Evolutionary conservation across 92 coral and sea anemone genomes (phyloP), one percentile per base, ranked within the genome.

Genomic region (Siderastrea radians): DNA sequence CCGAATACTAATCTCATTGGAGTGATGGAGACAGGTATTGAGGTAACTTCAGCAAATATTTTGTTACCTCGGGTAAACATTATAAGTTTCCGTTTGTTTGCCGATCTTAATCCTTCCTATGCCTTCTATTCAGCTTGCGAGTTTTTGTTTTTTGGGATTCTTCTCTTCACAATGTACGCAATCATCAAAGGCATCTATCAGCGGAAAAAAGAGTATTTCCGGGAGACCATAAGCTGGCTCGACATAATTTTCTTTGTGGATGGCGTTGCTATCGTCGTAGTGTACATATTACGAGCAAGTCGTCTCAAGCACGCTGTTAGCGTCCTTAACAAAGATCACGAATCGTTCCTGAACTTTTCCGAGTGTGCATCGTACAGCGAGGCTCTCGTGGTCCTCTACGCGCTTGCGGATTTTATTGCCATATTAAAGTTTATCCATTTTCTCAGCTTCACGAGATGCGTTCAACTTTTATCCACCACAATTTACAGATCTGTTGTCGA

Each of bases 401-500:
- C 87, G 6, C 62, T 87, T 49, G 87, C 87, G 8, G 77, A 38
- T 57, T 80, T 87, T 63, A 52, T 87, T 52, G 79, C 84, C 26
- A 81, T 80, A 51, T 6, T 87, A 8, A 87, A 80, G 49, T 70
- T 87, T 19, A 45, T 87, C 38, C 51, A 87, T 52, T 80, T 81
- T 60, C 51, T 87, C 17, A 87, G 87, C 69, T 87, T 87, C 80
- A 80, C 87, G 1, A 72, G 91, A 50, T 43, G 60, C 44, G 73
- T 87, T 48, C 86, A 87, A 46, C 79, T 87, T 8, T 81, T 87
- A n/a, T 68, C 68, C 6, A 82, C 64, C 49, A 87, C 91, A 17
- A 68, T 87, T 44, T 81, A 17, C 70, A 71, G 68, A 50, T 83
- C 86, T 15, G 12, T 70, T 7, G 69, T 47, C 17, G 78, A 87